Evolutionary conservation across 35 echinoderm and acorn worm genomes (phyloP).

Genomic region (Stichopus chloronotus): DNA sequence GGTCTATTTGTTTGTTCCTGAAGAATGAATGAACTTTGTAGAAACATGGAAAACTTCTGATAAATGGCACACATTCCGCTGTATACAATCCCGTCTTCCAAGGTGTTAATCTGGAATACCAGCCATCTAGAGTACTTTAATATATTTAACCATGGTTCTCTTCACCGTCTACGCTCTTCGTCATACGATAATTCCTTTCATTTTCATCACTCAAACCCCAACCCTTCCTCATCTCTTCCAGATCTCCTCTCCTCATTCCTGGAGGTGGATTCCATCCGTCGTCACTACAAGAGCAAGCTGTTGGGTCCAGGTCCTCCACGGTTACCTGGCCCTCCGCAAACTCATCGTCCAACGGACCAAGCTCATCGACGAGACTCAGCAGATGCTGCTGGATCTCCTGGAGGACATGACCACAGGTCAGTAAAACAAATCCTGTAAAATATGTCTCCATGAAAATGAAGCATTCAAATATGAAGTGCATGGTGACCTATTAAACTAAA

Average conservation of each 20-base stretch:
- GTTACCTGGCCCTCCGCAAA: slow-evolving; percentile 93
- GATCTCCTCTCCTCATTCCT: slow-evolving; percentile 91
- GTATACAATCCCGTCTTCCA: no score
- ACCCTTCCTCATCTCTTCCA: slow-evolving; percentile 17
- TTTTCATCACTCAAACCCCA: neutral
- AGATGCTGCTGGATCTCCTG: slow-evolving; percentile 86
- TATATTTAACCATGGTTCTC: no score
- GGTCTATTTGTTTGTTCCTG: no score
- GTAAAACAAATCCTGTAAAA: neutral
- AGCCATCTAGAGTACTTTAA: no score
- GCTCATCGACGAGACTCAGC: slow-evolving; percentile 96
- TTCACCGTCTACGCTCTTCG: no score
- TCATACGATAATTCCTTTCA: neutral
- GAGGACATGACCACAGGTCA: slow-evolving; percentile 99
- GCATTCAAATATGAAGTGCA: neutral
- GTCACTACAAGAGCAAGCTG: slow-evolving; percentile 98
- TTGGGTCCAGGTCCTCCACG: slow-evolving; percentile 92
- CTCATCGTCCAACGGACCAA: slow-evolving; percentile 96
- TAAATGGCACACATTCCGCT: no score
- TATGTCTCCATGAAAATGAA: neutral
- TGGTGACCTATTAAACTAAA: no score
- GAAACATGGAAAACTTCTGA: no score
- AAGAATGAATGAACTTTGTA: no score
- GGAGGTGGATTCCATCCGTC: slow-evolving; percentile 90
- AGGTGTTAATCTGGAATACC: no score